Base-by-base conservation (phyloP, 2,888 invertebrate species). In the Drosophila villosipedis region DNA sequence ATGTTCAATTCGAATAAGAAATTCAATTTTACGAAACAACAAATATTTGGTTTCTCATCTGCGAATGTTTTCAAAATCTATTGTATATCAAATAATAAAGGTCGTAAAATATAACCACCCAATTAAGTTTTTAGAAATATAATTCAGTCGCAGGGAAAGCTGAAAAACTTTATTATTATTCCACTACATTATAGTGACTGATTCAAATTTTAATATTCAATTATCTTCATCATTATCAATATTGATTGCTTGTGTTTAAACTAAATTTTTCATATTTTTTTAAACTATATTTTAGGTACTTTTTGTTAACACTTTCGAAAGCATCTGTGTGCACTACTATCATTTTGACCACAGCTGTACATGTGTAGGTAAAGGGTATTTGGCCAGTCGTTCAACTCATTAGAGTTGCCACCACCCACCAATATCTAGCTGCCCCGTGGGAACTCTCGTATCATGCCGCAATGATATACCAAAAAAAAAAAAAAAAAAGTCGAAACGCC, bases 391-490 rank as follows among this genome's bases (percentile, higher is more conserved):
- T 19, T 31, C 71, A 35, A 31, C 49, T 55, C 35, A 54, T 59
- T 28, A 53, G 9, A 33, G 67, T 47, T 9, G 25, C 16, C 16
- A 25, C 16, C 47, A 16, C 14, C 16, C 16, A 31, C 1, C 25
- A 19, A 14, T 28, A 7, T 19, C n/a, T 39, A 2, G 55, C 19
- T 39, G 59, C 14, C 52, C 53, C 58, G 69, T 69, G 58, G 60
- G 69, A 70, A 70, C 54, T 73, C 60, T 59, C 75, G 68, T 68
- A 76, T 78, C 71, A 71, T 68, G 64, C 60, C 50, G 54, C 80
- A 76, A 76, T 78, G 78, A 78, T 80, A 76, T 47, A 61, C 78
- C 43, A 71, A 80, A 37, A 19, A 37, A 37, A 37, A 37, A 16
- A 16, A 4, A 25, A 22, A 22, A 58, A 68, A 47, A 63, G 76